These are phyloP conservation scores for Wiebesia pumilae DNA, from an alignment of 1,140 invertebrate genomes.

Conservation along the genomic window DNA sequence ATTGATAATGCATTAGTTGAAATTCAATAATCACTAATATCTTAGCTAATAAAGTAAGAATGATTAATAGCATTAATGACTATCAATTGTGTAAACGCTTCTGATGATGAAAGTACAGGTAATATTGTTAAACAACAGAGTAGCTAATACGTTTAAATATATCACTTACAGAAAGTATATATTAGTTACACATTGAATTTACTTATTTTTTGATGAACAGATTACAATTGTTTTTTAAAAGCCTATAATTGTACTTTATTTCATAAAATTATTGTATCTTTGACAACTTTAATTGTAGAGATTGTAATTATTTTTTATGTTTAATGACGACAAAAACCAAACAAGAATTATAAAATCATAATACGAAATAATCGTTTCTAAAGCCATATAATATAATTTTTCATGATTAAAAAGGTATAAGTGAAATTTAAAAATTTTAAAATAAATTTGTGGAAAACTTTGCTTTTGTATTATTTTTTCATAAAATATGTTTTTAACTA, in stretches of 20 bases:
- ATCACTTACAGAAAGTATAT: constrained; percentile 18
- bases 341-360: background rate
- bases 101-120: constrained; percentile 58
- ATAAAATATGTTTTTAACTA: background rate
- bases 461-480: background rate
- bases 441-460: background rate
- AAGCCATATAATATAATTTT: background rate
- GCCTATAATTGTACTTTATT: background rate
- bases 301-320: background rate
- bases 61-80: constrained; percentile 59
- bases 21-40: constrained; percentile 48
- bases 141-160: constrained; percentile 40
- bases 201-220: background rate
- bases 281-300: background rate
- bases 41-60: constrained; percentile 58
- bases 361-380: too few species aligned
- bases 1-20: background rate
- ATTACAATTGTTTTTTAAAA: constrained; percentile 10
- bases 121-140: constrained; percentile 50
- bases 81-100: constrained; percentile 49
- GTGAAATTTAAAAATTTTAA: background rate
- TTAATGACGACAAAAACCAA: background rate
- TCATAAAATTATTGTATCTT: background rate
- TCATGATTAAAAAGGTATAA: background rate
- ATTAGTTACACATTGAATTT: constrained; percentile 19